Percentiles rank a stretch among this genome's conserved stretches.
Conservation (phyloP, 2,888 invertebrate genomes). For the Steromphala cineraria region DNA sequence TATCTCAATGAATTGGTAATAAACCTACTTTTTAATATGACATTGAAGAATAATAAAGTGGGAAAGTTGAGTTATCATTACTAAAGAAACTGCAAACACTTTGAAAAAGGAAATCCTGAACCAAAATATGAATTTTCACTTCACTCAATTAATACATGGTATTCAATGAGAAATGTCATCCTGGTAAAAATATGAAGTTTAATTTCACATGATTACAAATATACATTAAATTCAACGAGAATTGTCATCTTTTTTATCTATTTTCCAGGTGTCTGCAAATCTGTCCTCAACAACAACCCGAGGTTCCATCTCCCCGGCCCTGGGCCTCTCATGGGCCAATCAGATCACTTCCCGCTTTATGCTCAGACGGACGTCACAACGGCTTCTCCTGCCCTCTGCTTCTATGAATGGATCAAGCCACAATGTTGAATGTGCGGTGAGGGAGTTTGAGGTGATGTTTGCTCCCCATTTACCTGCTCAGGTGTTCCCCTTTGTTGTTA, state of each 20-base stretch:
- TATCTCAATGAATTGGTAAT: no score
- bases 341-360: constrained; percentile 80
- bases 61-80: no score
- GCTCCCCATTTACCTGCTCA: constrained; percentile 79
- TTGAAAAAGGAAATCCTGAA: no score
- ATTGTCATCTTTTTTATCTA: neutral
- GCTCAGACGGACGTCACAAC: constrained; percentile 71
- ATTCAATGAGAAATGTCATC: no score
- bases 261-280: constrained; percentile 60
- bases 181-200: no score
- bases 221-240: neutral
- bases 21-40: no score
- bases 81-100: no score
- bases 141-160: no score
- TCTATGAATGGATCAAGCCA: neutral
- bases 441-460: constrained; percentile 78
- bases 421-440: constrained; percentile 41
- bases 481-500: constrained; percentile 78
- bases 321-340: constrained; percentile 83
- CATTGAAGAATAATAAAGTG: no score
- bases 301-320: constrained; percentile 77
- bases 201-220: no score
- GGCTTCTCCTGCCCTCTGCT: neutral
- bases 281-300: constrained; percentile 36
- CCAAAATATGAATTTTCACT: no score